These are phyloP conservation scores for Parnassius orleans DNA, from an alignment of 2,888 invertebrate species.

Conservation along the genomic window DNA sequence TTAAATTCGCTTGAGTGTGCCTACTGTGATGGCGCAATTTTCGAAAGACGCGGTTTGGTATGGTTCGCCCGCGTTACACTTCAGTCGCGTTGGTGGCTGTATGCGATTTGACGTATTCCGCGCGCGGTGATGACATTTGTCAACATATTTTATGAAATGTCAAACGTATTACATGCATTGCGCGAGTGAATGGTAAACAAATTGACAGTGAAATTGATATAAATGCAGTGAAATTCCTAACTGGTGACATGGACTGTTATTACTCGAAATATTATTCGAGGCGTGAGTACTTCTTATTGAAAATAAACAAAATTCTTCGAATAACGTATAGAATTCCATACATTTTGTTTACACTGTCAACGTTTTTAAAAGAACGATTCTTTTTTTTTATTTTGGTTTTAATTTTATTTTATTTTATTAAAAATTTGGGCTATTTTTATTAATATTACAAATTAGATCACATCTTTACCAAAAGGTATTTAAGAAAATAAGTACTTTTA, in stretches of 20 bases:
- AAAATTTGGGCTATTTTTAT: too few relatives aligned
- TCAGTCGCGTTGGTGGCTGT: slow-evolving; percentile 82
- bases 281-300: slow-evolving; percentile 74
- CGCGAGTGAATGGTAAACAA: slow-evolving; percentile 77
- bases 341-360: slow-evolving; percentile 31
- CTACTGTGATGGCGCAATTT: slow-evolving; percentile 82
- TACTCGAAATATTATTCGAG: slow-evolving; percentile 79
- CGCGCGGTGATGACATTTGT: slow-evolving; percentile 79
- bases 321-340: slow-evolving; percentile 60
- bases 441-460: too few relatives aligned
- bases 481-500: too few relatives aligned
- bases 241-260: slow-evolving; percentile 79
- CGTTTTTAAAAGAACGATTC: neutral
- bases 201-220: slow-evolving; percentile 71
- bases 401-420: too few relatives aligned
- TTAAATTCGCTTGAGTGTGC: slow-evolving; percentile 79
- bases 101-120: slow-evolving; percentile 81
- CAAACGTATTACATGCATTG: slow-evolving; percentile 73
- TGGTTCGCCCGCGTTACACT: slow-evolving; percentile 80
- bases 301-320: slow-evolving; percentile 70
- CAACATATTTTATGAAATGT: slow-evolving; percentile 79
- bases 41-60: slow-evolving; percentile 82
- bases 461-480: too few relatives aligned
- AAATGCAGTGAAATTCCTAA: slow-evolving; percentile 66
- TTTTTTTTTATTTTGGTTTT: neutral